Evolutionary conservation across 2,113 vertebrate species (phyloP).

Genomic region (Camelus bactrianus): DNA sequence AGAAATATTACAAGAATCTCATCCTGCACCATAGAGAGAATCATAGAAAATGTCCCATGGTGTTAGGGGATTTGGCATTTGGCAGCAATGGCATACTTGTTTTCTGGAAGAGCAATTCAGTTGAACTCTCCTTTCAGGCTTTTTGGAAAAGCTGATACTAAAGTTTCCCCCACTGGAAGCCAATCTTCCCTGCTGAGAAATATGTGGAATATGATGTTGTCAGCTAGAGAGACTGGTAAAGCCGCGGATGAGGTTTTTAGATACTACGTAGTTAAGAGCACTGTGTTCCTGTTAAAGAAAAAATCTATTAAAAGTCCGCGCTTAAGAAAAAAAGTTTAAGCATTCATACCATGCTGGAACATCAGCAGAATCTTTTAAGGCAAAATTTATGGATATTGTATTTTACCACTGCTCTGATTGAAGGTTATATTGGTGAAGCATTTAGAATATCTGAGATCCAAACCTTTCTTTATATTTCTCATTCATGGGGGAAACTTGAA

Average conservation of each 20-base stretch:
- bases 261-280: constrained; percentile 57
- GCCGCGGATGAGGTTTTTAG: constrained; percentile 50
- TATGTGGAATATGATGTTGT: constrained; percentile 66
- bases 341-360: background rate
- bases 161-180: constrained; percentile 69
- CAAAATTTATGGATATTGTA: constrained; percentile 50
- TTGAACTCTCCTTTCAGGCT: constrained; percentile 67
- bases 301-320: constrained; percentile 25
- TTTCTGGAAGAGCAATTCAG: constrained; percentile 76
- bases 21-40: background rate
- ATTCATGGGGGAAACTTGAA: constrained; percentile 51
- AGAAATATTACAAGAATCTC: constrained; percentile 57
- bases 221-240: constrained; percentile 52
- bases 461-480: constrained; percentile 63
- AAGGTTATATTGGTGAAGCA: constrained; percentile 52
- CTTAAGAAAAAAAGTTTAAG: constrained; percentile 20
- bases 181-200: constrained; percentile 71
- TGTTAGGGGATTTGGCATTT: constrained; percentile 68
- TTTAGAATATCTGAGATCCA: constrained; percentile 39
- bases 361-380: constrained; percentile 57
- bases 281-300: constrained; percentile 7
- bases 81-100: constrained; percentile 56
- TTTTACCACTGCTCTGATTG: constrained; percentile 44
- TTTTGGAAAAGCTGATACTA: constrained; percentile 74
- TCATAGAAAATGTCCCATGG: constrained; percentile 60